Conservation (phyloP, 2,888 invertebrate genomes). For the Platycheirus albimanus region DNA sequence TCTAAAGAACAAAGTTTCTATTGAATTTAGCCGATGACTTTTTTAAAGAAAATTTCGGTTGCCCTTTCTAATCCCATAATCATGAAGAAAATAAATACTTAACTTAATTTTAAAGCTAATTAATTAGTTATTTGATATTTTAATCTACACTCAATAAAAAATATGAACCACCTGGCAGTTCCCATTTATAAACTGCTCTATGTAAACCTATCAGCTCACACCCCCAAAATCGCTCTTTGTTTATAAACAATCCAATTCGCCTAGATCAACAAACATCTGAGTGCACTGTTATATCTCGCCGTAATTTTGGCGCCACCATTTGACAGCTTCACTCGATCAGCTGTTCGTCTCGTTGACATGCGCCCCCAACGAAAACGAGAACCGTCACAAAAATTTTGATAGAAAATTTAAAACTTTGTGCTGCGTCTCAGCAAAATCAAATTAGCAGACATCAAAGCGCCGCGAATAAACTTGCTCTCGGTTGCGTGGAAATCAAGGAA, state of each 20-base stretch:
- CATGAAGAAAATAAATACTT: too few relatives aligned
- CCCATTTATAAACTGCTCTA: not conserved
- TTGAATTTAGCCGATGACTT: too few relatives aligned
- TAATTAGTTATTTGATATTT: too few relatives aligned
- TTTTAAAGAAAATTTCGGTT: too few relatives aligned
- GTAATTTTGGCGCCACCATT: conserved; percentile 6
- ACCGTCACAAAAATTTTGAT: conserved; percentile 4
- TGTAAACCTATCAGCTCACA: conserved; percentile 16
- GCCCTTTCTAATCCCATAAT: too few relatives aligned
- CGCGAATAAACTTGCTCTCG: conserved; percentile 46
- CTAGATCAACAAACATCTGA: conserved; percentile 35
- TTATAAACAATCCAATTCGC: conserved; percentile 35
- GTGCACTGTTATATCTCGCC: conserved; percentile 12
- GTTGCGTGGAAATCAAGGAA: conserved; percentile 35
- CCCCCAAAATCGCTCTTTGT: conserved; percentile 31
- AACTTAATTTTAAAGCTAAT: too few relatives aligned
- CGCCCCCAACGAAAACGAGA: conserved; percentile 14
- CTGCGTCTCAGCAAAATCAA: conserved; percentile 9
- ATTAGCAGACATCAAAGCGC: conserved; percentile 59
- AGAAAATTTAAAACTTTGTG: conserved; percentile 7
- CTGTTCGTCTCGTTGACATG: conserved; percentile 49
- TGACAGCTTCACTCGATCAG: conserved; percentile 50
- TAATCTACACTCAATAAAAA: not conserved
- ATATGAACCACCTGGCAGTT: not conserved
- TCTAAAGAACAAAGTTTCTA: too few relatives aligned